Conservation (phyloP, 2,797 vertebrate species). For the Steatocranus sp. region DNA sequence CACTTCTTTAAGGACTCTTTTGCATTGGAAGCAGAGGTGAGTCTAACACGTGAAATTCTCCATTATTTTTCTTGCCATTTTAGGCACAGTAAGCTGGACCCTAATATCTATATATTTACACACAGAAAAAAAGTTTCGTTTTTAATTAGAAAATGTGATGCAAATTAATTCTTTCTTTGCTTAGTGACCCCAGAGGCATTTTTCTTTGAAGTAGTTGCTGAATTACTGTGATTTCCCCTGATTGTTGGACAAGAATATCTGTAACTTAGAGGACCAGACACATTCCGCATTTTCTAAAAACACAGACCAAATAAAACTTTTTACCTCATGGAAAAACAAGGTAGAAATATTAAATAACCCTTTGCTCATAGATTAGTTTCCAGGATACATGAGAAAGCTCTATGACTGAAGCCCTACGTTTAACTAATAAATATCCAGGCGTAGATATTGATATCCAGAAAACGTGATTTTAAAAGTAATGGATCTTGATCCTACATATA, state of each 20-base stretch:
- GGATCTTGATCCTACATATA: neutral
- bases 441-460: neutral
- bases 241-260: conserved; percentile 12
- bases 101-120: neutral
- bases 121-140: neutral
- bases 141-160: neutral
- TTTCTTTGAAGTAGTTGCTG: conserved; percentile 17
- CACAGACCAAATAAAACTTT: conserved; percentile 7
- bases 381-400: neutral
- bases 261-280: neutral
- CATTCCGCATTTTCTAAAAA: neutral
- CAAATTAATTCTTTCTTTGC: neutral
- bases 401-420: neutral
- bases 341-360: conserved; percentile 3
- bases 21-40: neutral
- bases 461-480: neutral
- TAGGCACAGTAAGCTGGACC: neutral
- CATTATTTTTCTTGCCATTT: neutral
- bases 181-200: neutral
- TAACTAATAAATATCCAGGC: neutral
- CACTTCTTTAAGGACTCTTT: neutral
- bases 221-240: conserved; percentile 23
- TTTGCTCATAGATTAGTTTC: neutral
- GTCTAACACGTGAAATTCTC: neutral
- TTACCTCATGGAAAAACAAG: neutral